These are phyloP conservation scores for Bombus impatiens DNA, from an alignment of 1,140 invertebrate species.

Conservation along the genomic window DNA sequence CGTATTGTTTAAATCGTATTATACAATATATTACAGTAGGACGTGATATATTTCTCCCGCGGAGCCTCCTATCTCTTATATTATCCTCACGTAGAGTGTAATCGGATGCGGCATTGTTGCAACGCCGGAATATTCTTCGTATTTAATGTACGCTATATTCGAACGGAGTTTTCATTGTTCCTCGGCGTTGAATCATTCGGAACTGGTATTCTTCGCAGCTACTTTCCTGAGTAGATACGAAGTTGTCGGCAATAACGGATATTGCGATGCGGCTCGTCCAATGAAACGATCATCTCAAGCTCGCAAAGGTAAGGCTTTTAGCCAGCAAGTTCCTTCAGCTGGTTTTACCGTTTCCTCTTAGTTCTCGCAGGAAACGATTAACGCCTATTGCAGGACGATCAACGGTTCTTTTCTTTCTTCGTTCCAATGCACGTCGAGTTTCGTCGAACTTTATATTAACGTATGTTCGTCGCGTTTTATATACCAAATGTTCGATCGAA, in stretches of 20 bases:
- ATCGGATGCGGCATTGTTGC: slow-evolving; percentile 40
- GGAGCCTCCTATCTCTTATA: background rate
- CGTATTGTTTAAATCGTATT: background rate
- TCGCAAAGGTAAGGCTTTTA: background rate
- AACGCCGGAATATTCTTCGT: slow-evolving; percentile 37
- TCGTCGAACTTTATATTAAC: background rate
- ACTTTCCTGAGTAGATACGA: slow-evolving; percentile 31
- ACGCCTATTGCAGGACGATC: background rate
- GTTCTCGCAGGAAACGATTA: slow-evolving; percentile 7
- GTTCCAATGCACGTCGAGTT: background rate
- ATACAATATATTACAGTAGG: background rate
- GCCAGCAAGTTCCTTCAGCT: background rate
- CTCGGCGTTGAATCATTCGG: slow-evolving; percentile 34
- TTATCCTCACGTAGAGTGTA: background rate
- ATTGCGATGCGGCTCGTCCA: slow-evolving; percentile 17
- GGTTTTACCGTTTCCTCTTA: background rate
- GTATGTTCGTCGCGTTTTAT: background rate
- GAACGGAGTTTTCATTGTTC: slow-evolving; percentile 49
- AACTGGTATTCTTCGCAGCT: slow-evolving; percentile 36
- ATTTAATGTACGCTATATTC: slow-evolving; percentile 36
- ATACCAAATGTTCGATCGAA: background rate
- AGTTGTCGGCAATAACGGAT: slow-evolving; percentile 32
- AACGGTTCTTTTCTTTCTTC: background rate
- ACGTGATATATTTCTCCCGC: slow-evolving; percentile 30
- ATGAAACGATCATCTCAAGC: slow-evolving; percentile 29